Percentiles rank a stretch among this genome's conserved stretches.
These are phyloP conservation scores for Dromius quadrimaculatus DNA, from an alignment of 2,888 invertebrate species.

Conservation along the genomic window DNA sequence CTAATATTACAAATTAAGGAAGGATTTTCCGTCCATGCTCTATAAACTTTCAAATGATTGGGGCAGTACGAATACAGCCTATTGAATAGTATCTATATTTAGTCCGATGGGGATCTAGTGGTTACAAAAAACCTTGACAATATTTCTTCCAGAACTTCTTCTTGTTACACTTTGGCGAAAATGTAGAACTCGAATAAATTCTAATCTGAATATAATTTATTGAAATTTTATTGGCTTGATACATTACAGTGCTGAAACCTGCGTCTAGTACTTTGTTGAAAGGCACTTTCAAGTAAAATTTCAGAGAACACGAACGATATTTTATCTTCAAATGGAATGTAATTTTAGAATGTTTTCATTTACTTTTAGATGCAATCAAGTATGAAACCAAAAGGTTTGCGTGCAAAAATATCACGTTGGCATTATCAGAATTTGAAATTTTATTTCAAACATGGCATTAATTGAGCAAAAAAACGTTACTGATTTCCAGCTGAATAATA, in stretches of 20 bases:
- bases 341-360: conserved; percentile 37
- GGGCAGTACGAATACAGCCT: too few relatives aligned
- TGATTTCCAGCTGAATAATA: conserved; percentile 30
- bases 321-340: conserved; percentile 28
- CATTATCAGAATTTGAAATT: conserved; percentile 31
- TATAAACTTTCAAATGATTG: too few relatives aligned
- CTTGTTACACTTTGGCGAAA: too few relatives aligned
- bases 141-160: too few relatives aligned
- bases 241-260: conserved; percentile 1
- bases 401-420: conserved; percentile 32
- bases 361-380: conserved; percentile 20
- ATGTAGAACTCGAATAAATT: neutral
- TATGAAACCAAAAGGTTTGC: conserved; percentile 18
- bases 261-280: conserved; percentile 9
- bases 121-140: too few relatives aligned
- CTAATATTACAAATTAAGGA: too few relatives aligned
- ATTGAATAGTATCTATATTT: too few relatives aligned
- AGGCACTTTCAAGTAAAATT: conserved; percentile 19
- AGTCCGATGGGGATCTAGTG: too few relatives aligned
- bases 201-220: conserved; percentile 10
- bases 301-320: conserved; percentile 26
- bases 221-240: conserved; percentile 8
- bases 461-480: conserved; percentile 26
- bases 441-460: conserved; percentile 36
- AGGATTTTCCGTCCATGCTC: too few relatives aligned